Base-by-base conservation (phyloP, 2,888 invertebrate species). In the Carpatolechia fugitivella region DNA sequence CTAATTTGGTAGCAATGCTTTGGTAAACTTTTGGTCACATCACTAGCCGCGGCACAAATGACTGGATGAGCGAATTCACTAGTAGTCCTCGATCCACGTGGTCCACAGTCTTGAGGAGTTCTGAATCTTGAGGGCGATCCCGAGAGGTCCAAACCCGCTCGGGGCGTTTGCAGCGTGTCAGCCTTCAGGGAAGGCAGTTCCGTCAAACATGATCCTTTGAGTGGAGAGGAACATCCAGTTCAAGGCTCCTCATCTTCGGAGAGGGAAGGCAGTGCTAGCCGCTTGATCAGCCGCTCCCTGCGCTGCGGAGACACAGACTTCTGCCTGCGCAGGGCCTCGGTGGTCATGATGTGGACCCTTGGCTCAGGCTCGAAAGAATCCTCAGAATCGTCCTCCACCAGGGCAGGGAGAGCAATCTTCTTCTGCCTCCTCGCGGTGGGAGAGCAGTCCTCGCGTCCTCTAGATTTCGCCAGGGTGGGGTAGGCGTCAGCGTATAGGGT, bases 181-280 rank as follows among this genome's bases (percentile, higher is more conserved):
- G 18, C 30, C 16, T 52, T 30, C 11, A n/a, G 44, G 13, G 13
- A 44, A 14, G 31, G 47, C 47, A 35, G 31, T n/a, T 11, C 49
- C 31, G n/a, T 48, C 35, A 20, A 20, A 35, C 49, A 35, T 49
- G 49, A 49, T 35, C 49, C 49, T 35, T 49, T 31, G 13, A 18
- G 11, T 31, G 16, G 33, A 8, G 16, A 33, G 16, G 20, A 10
- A n/a, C 11, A 3, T 20, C 29, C 29, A 20, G 72, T 75, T 90
- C 89, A 90, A 69, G 89, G 89, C 74, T 90, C 89, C 66, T 90
- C 89, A 24, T 90, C 89, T 56, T 90, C 89, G 3, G 89, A 90
- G 8, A 90, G 75, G 11, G 89, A 89, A 0, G 89, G 89, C 60
- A 90, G 78, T 6, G 81, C 87, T 38, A 87, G 67, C 24, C 83